These are phyloP conservation scores for Macrocentrus cingulum DNA, from an alignment of 1,140 invertebrate species.

Conservation along the genomic window DNA sequence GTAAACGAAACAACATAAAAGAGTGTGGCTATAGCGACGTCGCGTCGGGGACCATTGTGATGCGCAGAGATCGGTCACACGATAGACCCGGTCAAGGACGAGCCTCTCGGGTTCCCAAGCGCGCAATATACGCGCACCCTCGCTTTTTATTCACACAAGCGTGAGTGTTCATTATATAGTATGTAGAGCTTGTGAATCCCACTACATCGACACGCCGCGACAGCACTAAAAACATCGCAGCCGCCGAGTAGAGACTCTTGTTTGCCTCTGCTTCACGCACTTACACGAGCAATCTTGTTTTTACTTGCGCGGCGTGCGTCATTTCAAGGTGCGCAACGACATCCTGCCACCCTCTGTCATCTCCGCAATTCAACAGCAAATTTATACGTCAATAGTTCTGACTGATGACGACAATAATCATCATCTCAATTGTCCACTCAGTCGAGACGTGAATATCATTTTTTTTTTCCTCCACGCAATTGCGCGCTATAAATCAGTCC, in stretches of 20 bases:
- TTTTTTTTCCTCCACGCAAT: conserved; percentile 17
- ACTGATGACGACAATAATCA: conserved; percentile 15
- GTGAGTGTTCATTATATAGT: too few species aligned
- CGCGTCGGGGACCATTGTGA: conserved; percentile 45
- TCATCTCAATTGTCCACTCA: conserved; percentile 21
- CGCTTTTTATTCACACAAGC: background rate
- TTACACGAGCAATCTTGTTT: conserved; percentile 1
- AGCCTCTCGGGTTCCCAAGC: conserved; percentile 51
- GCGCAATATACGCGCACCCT: background rate
- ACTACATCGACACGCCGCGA: background rate
- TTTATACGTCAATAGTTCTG: background rate
- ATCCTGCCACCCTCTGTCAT: background rate
- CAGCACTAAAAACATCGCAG: background rate
- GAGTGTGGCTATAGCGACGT: background rate
- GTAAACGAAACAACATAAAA: background rate
- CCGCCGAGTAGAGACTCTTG: background rate
- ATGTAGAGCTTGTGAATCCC: background rate
- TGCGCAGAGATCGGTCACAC: conserved; percentile 56
- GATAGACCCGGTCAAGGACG: conserved; percentile 59
- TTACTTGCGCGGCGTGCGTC: background rate
- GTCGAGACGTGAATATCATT: conserved; percentile 1
- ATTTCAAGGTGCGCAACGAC: conserved; percentile 1
- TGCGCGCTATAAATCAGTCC: conserved; percentile 24
- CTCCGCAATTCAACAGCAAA: background rate
- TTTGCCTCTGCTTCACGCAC: background rate